A percentile compares a stretch with the other conserved stretches of the same genome.
phyloP scores from a whole-genome alignment of 1,140 invertebrate genomes.

The Lepidurus apus region DNA sequence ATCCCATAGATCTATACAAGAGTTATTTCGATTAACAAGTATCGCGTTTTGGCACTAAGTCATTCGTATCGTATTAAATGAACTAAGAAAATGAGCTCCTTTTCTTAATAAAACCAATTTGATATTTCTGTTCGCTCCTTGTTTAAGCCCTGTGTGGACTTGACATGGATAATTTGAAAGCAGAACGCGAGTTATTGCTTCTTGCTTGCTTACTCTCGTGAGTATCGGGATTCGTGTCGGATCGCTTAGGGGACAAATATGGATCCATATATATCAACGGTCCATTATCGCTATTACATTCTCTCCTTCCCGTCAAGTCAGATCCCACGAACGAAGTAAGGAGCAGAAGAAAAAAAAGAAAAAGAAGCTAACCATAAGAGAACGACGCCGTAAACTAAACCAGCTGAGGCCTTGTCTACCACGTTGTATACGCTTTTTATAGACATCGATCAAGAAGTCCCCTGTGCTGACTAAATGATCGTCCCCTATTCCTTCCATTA shows the following conservation, averaged over 20 bases:
- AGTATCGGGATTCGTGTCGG: neutral
- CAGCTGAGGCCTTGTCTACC: neutral
- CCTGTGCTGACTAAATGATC: neutral
- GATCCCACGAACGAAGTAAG: neutral
- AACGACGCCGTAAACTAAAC: neutral
- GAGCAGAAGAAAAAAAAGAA: neutral
- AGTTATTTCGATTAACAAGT: no score
- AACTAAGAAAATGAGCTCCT: no score
- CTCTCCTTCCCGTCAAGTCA: neutral
- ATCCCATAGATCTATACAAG: no score
- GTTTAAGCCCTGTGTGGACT: no score
- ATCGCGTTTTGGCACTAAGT: no score
- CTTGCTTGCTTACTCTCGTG: neutral
- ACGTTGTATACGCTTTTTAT: neutral
- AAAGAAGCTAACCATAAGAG: neutral
- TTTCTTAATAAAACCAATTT: no score
- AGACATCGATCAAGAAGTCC: conserved; percentile 3
- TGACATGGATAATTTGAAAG: no score
- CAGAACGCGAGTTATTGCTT: neutral
- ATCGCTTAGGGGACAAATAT: neutral
- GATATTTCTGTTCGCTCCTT: no score
- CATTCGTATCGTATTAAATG: no score
- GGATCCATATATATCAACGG: neutral
- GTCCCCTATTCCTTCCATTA: neutral
- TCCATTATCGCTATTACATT: conserved; percentile 16